These are phyloP conservation scores for Arenaria interpres DNA, from an alignment of 2,113 vertebrate species.

Conservation along the genomic window DNA sequence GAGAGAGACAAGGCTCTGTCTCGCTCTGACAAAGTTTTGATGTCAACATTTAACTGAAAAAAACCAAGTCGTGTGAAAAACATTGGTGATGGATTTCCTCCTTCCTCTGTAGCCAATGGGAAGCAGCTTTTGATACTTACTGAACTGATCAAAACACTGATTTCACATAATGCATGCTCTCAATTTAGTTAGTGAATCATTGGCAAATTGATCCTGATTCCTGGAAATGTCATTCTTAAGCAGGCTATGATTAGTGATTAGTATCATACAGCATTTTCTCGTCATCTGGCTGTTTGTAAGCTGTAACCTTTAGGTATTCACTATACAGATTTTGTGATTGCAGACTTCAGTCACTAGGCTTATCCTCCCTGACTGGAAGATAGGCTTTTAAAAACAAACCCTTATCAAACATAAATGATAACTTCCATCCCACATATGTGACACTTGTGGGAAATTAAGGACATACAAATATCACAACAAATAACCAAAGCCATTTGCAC, in stretches of 20 bases:
- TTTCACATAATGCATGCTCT: background rate
- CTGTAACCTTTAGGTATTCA: constrained; percentile 29
- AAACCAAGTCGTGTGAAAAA: background rate
- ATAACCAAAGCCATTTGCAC: background rate
- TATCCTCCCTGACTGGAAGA: background rate
- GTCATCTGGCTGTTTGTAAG: constrained; percentile 30
- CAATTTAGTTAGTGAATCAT: constrained; percentile 32
- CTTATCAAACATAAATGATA: background rate
- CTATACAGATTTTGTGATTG: background rate
- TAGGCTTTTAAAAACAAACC: background rate
- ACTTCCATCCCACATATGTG: background rate
- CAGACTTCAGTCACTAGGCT: background rate
- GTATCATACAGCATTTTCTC: constrained; percentile 30
- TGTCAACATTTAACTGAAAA: background rate
- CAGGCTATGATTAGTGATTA: constrained; percentile 41
- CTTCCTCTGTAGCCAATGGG: background rate
- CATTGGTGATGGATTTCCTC: background rate
- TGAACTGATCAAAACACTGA: constrained; percentile 31
- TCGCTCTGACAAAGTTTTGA: background rate
- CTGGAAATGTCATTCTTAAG: constrained; percentile 31
- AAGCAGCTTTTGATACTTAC: constrained; percentile 15
- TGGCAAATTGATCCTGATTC: constrained; percentile 40
- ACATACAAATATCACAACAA: background rate
- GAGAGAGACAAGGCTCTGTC: background rate
- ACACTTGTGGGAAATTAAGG: background rate